Conservation (phyloP, 2,888 invertebrate species). For the Polietes domitor region DNA sequence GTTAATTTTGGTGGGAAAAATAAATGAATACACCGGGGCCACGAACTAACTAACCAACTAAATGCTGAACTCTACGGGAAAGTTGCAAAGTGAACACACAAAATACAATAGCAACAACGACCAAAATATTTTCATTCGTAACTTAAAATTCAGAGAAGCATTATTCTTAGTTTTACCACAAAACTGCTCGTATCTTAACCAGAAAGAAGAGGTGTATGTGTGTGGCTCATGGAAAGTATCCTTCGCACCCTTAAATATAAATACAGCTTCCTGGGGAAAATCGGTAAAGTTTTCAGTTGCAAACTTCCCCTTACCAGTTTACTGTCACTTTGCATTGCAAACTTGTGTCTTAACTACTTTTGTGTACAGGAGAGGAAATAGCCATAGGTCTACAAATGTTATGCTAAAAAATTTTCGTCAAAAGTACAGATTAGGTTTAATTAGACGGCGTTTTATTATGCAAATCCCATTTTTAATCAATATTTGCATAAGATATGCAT, state of each 20-base stretch:
- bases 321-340: slow-evolving; percentile 31
- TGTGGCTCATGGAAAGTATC: background rate
- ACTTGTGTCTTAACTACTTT: background rate
- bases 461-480: too few species aligned
- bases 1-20: slow-evolving; percentile 69
- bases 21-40: slow-evolving; percentile 69
- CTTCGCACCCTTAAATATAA: slow-evolving; percentile 25
- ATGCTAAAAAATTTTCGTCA: too few species aligned
- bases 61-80: slow-evolving; percentile 44
- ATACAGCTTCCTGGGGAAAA: background rate
- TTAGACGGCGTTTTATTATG: too few species aligned
- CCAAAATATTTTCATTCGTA: slow-evolving; percentile 58
- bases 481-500: too few species aligned
- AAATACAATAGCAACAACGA: slow-evolving; percentile 71
- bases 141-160: slow-evolving; percentile 51
- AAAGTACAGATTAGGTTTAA: too few species aligned
- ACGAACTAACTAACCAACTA: slow-evolving; percentile 64
- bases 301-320: slow-evolving; percentile 7
- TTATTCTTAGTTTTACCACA: slow-evolving; percentile 56
- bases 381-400: background rate
- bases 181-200: slow-evolving; percentile 56
- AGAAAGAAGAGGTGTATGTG: slow-evolving; percentile 41
- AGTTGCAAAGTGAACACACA: slow-evolving; percentile 21
- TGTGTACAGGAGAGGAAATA: background rate
- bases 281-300: slow-evolving; percentile 25